Conservation (phyloP, 1,140 invertebrate genomes). For the Rhopalosiphum maidis region DNA sequence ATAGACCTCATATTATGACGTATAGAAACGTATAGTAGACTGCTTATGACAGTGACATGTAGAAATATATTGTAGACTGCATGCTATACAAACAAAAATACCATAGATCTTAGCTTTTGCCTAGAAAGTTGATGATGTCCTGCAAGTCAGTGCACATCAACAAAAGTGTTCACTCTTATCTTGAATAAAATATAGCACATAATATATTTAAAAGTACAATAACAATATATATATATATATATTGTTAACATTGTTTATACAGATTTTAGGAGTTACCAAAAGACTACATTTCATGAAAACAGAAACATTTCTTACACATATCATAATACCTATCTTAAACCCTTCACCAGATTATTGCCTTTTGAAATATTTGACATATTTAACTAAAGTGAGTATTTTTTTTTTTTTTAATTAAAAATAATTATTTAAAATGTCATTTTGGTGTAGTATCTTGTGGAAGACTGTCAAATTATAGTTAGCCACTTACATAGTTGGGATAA, state of each 20-base stretch:
- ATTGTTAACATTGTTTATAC: neutral
- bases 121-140: neutral
- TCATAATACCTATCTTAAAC: neutral
- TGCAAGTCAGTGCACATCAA: neutral
- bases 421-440: neutral
- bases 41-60: too few species aligned
- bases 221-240: neutral
- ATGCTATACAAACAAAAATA: too few species aligned
- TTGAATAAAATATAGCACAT: neutral
- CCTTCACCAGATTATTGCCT: neutral
- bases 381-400: slow-evolving; percentile 12
- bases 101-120: neutral
- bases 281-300: neutral
- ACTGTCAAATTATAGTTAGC: neutral
- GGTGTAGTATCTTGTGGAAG: neutral
- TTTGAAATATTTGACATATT: neutral
- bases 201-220: neutral
- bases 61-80: too few species aligned
- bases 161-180: neutral
- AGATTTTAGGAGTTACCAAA: neutral
- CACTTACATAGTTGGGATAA: neutral
- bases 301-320: neutral
- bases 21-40: too few species aligned
- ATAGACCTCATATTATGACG: too few species aligned
- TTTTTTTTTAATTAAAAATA: neutral